A percentile compares a stretch with the other conserved stretches of the same genome.
phyloP scores from a whole-genome alignment of 2,113 vertebrate genomes.

The Bubalus kerabau region DNA sequence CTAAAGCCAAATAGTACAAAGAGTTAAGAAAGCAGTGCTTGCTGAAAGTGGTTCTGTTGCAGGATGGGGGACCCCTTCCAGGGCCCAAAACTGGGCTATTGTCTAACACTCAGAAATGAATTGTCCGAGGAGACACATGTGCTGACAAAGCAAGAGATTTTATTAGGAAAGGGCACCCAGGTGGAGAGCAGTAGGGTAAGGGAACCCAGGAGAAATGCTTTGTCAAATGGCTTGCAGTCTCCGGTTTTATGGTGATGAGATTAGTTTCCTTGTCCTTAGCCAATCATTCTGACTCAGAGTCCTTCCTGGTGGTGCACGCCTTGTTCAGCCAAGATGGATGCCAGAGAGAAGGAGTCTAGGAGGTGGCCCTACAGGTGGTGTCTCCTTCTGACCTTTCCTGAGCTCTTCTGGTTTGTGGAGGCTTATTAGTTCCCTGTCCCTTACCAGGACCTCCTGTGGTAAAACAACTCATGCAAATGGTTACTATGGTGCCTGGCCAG shows the following conservation, averaged over 20 bases:
- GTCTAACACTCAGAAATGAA: background rate
- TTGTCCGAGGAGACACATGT: background rate
- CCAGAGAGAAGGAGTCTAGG: background rate
- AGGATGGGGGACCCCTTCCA: background rate
- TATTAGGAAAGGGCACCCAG: background rate
- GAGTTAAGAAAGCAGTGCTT: background rate
- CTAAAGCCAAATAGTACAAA: background rate
- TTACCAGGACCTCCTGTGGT: background rate
- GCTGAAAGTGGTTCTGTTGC: background rate
- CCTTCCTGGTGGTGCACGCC: background rate
- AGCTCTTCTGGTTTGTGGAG: background rate
- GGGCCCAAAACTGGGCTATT: background rate
- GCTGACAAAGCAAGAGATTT: background rate
- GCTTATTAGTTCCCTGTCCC: background rate
- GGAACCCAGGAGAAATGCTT: background rate
- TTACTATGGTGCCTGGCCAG: background rate
- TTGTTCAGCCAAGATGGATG: background rate
- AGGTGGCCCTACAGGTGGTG: background rate
- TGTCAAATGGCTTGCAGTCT: background rate
- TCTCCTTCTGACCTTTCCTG: background rate
- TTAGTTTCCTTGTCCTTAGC: background rate
- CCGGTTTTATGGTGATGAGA: background rate
- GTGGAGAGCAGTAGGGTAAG: background rate
- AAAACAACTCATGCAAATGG: background rate
- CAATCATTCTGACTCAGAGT: background rate